These are phyloP conservation scores for Drosophila testacea DNA, from an alignment of 2,888 invertebrate genomes.

Conservation along the genomic window DNA sequence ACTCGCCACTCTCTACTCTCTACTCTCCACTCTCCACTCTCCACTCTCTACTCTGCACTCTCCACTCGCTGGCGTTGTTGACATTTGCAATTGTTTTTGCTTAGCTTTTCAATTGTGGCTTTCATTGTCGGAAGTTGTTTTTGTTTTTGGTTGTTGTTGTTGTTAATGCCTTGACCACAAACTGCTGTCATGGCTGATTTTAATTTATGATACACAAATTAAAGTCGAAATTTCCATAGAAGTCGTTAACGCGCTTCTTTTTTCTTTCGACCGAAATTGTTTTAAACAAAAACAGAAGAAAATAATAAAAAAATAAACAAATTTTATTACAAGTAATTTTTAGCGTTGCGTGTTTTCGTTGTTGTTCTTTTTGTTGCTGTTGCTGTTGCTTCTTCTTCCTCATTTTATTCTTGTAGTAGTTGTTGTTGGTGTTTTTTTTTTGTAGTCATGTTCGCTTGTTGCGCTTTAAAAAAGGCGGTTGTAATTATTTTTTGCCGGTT, in stretches of 20 bases:
- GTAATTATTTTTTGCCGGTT: conserved; percentile 66
- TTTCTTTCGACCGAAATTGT: conserved; percentile 31
- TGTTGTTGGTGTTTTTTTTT: conserved; percentile 9
- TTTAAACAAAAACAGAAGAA: conserved; percentile 1
- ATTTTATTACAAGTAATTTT: conserved; percentile 52
- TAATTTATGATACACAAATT: conserved; percentile 51
- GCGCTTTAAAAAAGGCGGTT: conserved; percentile 31
- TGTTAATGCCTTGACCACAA: conserved; percentile 44
- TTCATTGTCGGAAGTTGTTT: conserved; percentile 5
- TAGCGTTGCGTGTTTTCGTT: conserved; percentile 48
- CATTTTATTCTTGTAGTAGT: neutral
- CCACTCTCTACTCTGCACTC: conserved; percentile 30
- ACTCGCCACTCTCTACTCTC: conserved; percentile 22
- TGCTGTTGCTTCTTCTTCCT: conserved; percentile 8
- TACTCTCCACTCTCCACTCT: conserved; percentile 5
- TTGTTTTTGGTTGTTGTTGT: conserved; percentile 8
- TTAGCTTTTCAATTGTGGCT: conserved; percentile 48
- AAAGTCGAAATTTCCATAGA: conserved; percentile 63
- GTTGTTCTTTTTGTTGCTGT: conserved; percentile 20
- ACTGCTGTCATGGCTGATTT: conserved; percentile 59
- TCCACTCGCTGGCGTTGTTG: conserved; percentile 17
- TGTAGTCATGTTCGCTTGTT: conserved; percentile 16
- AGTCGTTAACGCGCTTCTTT: conserved; percentile 50
- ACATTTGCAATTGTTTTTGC: conserved; percentile 37
- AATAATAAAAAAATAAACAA: conserved; percentile 38